Percentiles rank a stretch among this genome's conserved stretches.
phyloP scores from a whole-genome alignment of 2,888 invertebrate species.

The Saturnia japonica region DNA sequence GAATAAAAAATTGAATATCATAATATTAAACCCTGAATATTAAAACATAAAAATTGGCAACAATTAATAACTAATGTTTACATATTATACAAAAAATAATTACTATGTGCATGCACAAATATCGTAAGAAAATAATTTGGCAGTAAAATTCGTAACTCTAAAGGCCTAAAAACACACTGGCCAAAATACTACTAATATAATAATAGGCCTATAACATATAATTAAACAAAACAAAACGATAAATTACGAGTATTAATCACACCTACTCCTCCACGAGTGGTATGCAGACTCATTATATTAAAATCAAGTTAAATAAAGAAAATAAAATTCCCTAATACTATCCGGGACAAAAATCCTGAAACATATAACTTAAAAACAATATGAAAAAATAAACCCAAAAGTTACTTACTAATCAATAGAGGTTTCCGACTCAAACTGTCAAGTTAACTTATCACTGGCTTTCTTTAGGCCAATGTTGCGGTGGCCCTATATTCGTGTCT shows the following conservation, averaged over 20 bases:
- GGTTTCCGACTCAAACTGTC: constrained; percentile 74
- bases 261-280: constrained; percentile 71
- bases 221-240: constrained; percentile 76
- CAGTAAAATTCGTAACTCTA: constrained; percentile 82
- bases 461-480: constrained; percentile 35
- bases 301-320: constrained; percentile 78
- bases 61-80: constrained; percentile 80
- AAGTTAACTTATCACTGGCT: constrained; percentile 66
- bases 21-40: constrained; percentile 81
- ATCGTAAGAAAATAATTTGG: constrained; percentile 82
- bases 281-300: constrained; percentile 68
- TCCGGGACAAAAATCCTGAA: constrained; percentile 81
- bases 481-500: constrained; percentile 50
- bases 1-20: constrained; percentile 78
- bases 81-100: constrained; percentile 79
- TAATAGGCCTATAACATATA: constrained; percentile 79
- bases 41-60: constrained; percentile 78
- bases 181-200: constrained; percentile 79
- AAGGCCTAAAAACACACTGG: constrained; percentile 78
- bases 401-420: constrained; percentile 81
- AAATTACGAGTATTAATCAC: constrained; percentile 80
- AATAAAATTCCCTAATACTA: constrained; percentile 82
- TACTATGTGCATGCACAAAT: constrained; percentile 81
- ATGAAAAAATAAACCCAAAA: constrained; percentile 80
- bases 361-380: constrained; percentile 82